Base-by-base conservation (phyloP, 2,797 vertebrate species). In the Halcyon chelicuti region DNA sequence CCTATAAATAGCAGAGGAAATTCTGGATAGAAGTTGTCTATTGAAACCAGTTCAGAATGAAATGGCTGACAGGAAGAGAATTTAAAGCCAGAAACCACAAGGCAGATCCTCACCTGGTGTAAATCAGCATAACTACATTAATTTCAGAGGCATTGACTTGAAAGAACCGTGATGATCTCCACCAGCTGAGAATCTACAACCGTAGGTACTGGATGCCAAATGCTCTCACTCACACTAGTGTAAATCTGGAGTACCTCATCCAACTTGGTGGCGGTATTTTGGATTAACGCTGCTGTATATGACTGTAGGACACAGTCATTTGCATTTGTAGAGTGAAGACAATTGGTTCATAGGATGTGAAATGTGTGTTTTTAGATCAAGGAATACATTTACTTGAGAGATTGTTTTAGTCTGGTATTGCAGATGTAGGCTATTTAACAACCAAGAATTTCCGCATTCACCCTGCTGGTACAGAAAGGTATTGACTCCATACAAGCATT, bases 1-100 rank as follows among this genome's bases (percentile, higher is more conserved):
- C 91, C 93, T 90, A 87, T 96, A 96, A 97, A 97, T 93, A 97
- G 95, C 67, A 92, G 90, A 81, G 91, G 91, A 94, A 95, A 96
- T 88, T 96, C 95, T 96, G 86, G 83, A 83, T 95, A 90, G 90
- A 91, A 95, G 70, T 52, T 93, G 73, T 93, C 94, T 96, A 62
- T 93, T 96, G 95, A 96, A 96, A 94, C 77, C 63, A 94, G 90
- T 94, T 94, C 93, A 74, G 79, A 94, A 90, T 40, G 74, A 94
- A 85, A 90, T 0, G 18, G 63, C 73, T 97, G 90, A 82, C 85
- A 92, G 95, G 93, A 96, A 95, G 86, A 86, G 76, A 93, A 90
- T 58, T 88, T 76, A 93, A 91, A 94, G 47, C 77, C 88, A 90
- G 82, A 95, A 93, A 94, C 94, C 94, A 68, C 93, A 91, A 81